Percentiles rank a stretch among this genome's conserved stretches.
Evolutionary conservation across 23 tunicate genomes (phyloP).

Genomic region (Botrylloides violaceus): DNA sequence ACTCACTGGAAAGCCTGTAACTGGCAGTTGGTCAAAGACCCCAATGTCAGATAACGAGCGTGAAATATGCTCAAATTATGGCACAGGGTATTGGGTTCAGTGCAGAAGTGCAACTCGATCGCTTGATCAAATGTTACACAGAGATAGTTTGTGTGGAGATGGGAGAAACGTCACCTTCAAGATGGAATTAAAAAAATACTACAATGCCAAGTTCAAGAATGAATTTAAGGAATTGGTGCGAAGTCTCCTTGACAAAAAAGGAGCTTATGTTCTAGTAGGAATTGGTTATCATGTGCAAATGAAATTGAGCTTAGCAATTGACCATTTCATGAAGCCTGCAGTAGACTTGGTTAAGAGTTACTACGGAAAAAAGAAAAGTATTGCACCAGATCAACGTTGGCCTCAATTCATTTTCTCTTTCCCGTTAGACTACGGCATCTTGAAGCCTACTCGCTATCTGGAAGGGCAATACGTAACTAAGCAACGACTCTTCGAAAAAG

Average conservation of each 20-base stretch:
- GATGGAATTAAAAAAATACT: slow-evolving; percentile 23
- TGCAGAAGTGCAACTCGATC: slow-evolving; percentile 28
- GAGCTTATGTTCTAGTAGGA: slow-evolving; percentile 24
- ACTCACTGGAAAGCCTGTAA: slow-evolving; percentile 23
- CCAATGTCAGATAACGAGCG: slow-evolving; percentile 6
- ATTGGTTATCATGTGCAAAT: slow-evolving; percentile 34
- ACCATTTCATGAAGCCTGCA: slow-evolving; percentile 29
- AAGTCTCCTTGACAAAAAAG: slow-evolving; percentile 12
- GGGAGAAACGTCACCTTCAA: slow-evolving; percentile 38
- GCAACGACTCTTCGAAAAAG: slow-evolving; percentile 9
- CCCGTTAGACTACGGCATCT: slow-evolving; percentile 27
- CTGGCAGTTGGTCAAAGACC: slow-evolving; percentile 33
- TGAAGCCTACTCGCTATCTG: slow-evolving; percentile 21
- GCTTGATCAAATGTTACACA: slow-evolving; percentile 29
- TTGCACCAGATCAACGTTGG: slow-evolving; percentile 22
- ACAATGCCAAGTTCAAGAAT: slow-evolving; percentile 14
- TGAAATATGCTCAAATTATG: slow-evolving; percentile 25
- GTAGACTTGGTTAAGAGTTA: slow-evolving; percentile 1
- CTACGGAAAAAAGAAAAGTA: neutral
- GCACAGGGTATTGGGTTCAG: slow-evolving; percentile 18
- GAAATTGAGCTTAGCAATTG: neutral
- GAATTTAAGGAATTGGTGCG: slow-evolving; percentile 29
- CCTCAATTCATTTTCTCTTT: slow-evolving; percentile 22
- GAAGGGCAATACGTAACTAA: slow-evolving; percentile 1
- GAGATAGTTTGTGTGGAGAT: slow-evolving; percentile 31